Base-by-base conservation (phyloP, 1,140 invertebrate genomes). In the Trichonephila inaurata region DNA sequence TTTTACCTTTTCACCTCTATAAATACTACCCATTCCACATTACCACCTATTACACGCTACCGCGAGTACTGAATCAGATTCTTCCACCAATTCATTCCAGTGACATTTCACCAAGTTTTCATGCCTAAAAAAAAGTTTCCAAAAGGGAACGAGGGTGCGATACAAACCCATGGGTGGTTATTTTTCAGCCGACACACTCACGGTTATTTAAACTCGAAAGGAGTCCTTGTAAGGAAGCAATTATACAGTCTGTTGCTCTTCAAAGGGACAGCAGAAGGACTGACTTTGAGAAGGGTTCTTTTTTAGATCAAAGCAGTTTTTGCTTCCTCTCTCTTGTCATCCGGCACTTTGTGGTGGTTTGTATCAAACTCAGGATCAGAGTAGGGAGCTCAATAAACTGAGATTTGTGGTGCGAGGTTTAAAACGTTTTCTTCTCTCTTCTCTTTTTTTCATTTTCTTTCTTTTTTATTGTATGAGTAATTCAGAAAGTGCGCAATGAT, bases 181-280 rank as follows among this genome's bases (percentile, higher is more conserved):
- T 72, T 90, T 90, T 90, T 87, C 51, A 33, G 72, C 69, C 18
- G 58, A 81, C 89, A 81, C 40, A 12, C 24, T 86, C 85, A 93
- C 24, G 92, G 58, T 87, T 66, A 81, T 93, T 93, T 93, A 62
- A 88, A 93, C 85, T 81, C 92, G 92, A 93, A 93, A 87, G 69
- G 62, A 44, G n/a, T 18, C 16, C 51, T 77, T 81, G 51, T 93
- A 87, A 93, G 92, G 92, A 93, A 93, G 69, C 92, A 93, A 93
- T 93, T 93, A 93, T 62, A 88, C 92, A 93, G 51, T 88, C 92
- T 14, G 69, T 40, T 88, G 92, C 44, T 77, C 58, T 81, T 81
- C n/a, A 93, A 93, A 87, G 92, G 16, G 10, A 28, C 58, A 12
- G 64, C 51, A 72, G 85, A 93, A 93, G 92, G 92, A 93, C 92